Evolutionary conservation across 2,797 vertebrate genomes (phyloP).

Genomic region (Rousettus madagascariensis): DNA sequence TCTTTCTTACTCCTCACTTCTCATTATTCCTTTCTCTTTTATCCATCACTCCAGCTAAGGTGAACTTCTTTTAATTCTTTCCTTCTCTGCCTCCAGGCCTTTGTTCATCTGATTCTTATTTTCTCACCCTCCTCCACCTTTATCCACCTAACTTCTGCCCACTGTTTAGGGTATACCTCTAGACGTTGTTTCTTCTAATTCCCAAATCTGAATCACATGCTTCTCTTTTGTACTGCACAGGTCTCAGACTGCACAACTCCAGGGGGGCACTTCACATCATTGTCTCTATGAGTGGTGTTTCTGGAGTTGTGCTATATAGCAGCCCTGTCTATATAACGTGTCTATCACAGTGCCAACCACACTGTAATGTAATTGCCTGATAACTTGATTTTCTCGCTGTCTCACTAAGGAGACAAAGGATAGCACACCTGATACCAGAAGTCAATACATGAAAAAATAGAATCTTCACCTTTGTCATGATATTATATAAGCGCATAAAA

Average conservation of each 20-base stretch:
- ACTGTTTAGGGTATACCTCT: background rate
- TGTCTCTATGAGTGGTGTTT: no score
- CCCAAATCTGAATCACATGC: background rate
- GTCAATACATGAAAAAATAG: background rate
- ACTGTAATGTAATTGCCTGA: background rate
- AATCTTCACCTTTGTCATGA: background rate
- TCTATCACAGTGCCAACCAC: no score
- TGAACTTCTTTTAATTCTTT: background rate
- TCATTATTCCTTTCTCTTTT: background rate
- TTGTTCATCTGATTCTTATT: background rate
- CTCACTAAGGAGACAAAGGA: background rate
- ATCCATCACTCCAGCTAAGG: background rate
- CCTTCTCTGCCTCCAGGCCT: background rate
- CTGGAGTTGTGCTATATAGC: background rate
- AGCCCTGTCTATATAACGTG: background rate
- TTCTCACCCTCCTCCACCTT: background rate
- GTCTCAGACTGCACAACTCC: background rate
- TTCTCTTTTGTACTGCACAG: background rate
- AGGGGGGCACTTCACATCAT: accelerated
- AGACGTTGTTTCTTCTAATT: background rate
- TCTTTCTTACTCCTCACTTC: background rate
- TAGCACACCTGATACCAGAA: background rate
- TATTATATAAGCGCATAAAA: background rate
- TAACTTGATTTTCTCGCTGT: background rate
- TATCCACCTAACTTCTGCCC: background rate